These are phyloP conservation scores for Anseranas semipalmata DNA, from an alignment of 2,113 vertebrate species.

Conservation along the genomic window DNA sequence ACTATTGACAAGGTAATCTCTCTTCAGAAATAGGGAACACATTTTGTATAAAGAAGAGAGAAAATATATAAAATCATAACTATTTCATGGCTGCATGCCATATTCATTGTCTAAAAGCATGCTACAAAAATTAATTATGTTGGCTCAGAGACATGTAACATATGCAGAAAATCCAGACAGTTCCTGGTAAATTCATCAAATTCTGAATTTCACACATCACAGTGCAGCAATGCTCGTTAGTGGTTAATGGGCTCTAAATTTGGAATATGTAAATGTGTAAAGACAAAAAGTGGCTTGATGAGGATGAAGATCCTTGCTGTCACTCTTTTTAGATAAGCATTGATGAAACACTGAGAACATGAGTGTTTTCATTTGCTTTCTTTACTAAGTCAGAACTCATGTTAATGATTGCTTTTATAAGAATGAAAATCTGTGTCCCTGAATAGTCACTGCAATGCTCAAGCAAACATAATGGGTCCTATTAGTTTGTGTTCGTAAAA, in stretches of 20 bases:
- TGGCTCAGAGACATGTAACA: neutral
- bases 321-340: neutral
- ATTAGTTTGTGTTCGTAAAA: neutral
- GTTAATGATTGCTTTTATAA: neutral
- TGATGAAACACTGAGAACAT: neutral
- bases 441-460: neutral
- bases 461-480: neutral
- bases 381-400: neutral
- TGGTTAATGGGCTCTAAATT: conserved; percentile 40
- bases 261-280: conserved; percentile 33
- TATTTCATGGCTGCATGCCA: neutral
- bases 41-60: neutral
- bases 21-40: neutral
- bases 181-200: neutral
- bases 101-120: neutral
- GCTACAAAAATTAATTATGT: neutral
- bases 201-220: neutral
- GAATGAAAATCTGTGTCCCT: neutral
- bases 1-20: neutral
- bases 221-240: neutral
- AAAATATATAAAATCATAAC: neutral
- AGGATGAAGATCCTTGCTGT: conserved; percentile 6
- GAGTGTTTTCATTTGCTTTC: conserved; percentile 17
- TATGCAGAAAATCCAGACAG: neutral
- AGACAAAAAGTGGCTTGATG: conserved; percentile 22